A percentile compares a stretch with the other conserved stretches of the same genome.
phyloP scores from a whole-genome alignment of 2,888 invertebrate species.

The Rhaphigaster nebulosa region DNA sequence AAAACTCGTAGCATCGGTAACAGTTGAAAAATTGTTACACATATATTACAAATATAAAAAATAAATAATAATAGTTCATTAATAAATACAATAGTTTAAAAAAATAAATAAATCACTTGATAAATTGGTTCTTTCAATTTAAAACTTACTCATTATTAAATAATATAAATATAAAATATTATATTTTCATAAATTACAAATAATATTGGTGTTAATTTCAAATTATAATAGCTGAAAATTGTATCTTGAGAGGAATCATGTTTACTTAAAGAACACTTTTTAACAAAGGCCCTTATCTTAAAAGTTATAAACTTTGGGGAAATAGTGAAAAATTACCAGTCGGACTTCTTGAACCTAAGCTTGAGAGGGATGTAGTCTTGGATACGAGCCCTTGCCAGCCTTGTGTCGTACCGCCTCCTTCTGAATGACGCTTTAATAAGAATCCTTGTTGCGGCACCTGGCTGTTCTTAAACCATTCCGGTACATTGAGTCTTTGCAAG shows the following conservation, averaged over 20 bases:
- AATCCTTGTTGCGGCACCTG: constrained; percentile 84
- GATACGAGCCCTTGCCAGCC: constrained; percentile 78
- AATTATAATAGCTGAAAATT: too few relatives aligned
- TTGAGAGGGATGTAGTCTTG: constrained; percentile 85
- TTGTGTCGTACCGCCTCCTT: constrained; percentile 68
- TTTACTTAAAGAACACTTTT: too few relatives aligned
- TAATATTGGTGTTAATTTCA: background rate
- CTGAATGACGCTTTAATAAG: constrained; percentile 82
- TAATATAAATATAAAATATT: background rate
- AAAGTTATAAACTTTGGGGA: background rate
- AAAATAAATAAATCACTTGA: background rate
- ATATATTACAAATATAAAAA: background rate
- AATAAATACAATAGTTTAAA: background rate
- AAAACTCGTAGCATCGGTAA: background rate
- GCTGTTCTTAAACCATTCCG: constrained; percentile 92
- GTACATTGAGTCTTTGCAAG: constrained; percentile 92
- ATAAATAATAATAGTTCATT: background rate
- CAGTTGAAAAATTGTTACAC: background rate
- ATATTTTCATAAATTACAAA: background rate
- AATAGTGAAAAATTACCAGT: constrained; percentile 61
- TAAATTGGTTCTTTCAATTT: background rate
- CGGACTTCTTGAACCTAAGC: constrained; percentile 67
- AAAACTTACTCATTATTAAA: background rate
- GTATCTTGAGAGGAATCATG: too few relatives aligned
- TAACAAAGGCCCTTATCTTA: background rate